Conservation (phyloP, 2,113 vertebrate species). For the Natator depressus region DNA sequence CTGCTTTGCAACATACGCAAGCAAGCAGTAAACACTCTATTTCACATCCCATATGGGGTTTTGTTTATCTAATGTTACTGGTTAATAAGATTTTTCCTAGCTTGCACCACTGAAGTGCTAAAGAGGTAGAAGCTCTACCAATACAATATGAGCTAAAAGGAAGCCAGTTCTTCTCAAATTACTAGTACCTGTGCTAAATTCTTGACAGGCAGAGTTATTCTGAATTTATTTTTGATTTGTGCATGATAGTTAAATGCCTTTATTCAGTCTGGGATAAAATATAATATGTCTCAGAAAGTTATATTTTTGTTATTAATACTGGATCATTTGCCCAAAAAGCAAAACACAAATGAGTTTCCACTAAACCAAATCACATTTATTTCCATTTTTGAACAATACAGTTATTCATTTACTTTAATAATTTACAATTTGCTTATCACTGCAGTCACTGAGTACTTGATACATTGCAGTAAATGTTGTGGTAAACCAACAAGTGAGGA, state of each 20-base stretch:
- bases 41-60: neutral
- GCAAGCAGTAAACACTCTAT: neutral
- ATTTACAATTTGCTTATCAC: conserved; percentile 19
- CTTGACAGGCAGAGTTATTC: conserved; percentile 11
- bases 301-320: conserved; percentile 27
- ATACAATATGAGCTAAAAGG: neutral
- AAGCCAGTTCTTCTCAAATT: neutral
- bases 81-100: neutral
- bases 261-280: neutral
- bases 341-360: conserved; percentile 20
- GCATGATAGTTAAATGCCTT: neutral
- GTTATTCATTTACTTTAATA: conserved; percentile 52
- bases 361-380: conserved; percentile 19
- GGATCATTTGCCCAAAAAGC: conserved; percentile 36
- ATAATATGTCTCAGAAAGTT: neutral
- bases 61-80: neutral
- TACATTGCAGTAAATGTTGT: neutral
- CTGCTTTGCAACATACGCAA: neutral
- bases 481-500: neutral
- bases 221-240: conserved; percentile 26
- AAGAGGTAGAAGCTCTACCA: neutral
- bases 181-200: neutral
- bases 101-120: neutral
- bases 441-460: conserved; percentile 7
- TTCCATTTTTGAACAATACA: neutral